Percentiles rank a stretch among this genome's conserved stretches.
phyloP scores from a whole-genome alignment of 2,797 vertebrate genomes.

The Capromys pilorides region DNA sequence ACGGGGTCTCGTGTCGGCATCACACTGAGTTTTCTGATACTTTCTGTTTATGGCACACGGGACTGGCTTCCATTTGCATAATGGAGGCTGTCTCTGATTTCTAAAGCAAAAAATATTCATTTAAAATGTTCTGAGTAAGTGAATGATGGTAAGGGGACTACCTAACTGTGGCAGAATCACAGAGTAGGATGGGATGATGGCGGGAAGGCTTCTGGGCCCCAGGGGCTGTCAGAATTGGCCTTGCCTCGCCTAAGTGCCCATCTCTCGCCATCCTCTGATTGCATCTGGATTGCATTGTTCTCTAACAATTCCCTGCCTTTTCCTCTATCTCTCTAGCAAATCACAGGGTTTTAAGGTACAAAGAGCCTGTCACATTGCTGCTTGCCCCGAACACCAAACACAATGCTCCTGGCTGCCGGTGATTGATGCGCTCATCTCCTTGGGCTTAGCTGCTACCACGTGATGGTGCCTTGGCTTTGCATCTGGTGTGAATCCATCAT shows the following conservation, averaged over 20 bases:
- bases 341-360: background rate
- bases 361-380: background rate
- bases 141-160: rapidly evolving
- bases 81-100: background rate
- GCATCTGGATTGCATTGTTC: background rate
- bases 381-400: too few relatives aligned
- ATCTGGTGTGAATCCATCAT: background rate
- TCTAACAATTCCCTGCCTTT: background rate
- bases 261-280: background rate
- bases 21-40: background rate
- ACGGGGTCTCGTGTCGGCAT: background rate
- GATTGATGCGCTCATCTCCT: background rate
- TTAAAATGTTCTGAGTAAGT: background rate
- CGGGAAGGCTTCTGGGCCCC: too few relatives aligned
- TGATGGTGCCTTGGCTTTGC: background rate
- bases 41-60: background rate
- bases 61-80: background rate
- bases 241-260: rapidly evolving
- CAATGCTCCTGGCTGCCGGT: background rate
- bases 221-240: background rate
- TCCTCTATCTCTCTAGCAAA: background rate
- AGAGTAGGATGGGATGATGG: rapidly evolving
- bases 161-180: rapidly evolving
- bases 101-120: constrained; percentile 11
- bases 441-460: background rate